Conservation (phyloP, 2,113 vertebrate genomes). For the Phocoena sinus region DNA sequence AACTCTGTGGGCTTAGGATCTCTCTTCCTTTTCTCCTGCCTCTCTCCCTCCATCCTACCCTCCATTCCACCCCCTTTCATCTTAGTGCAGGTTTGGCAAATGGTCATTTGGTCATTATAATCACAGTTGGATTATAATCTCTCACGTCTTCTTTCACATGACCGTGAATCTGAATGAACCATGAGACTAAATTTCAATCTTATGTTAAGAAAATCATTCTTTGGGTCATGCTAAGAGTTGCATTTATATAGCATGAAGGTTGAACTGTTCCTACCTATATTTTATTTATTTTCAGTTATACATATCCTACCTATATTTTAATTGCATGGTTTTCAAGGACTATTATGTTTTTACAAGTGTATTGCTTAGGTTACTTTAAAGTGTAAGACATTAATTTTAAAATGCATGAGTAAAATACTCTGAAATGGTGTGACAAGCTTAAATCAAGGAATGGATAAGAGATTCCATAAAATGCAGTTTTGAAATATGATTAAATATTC, state of each 20-base stretch:
- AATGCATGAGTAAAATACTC: not conserved
- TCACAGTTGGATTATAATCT: not conserved
- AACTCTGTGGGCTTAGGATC: not conserved
- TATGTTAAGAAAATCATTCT: not conserved
- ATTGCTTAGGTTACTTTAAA: not conserved
- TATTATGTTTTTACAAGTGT: not conserved
- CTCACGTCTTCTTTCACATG: not conserved
- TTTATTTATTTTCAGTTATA: not conserved
- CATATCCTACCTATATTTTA: not conserved
- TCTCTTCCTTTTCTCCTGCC: not conserved
- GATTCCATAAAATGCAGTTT: not conserved
- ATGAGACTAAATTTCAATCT: not conserved
- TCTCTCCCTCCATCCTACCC: not conserved
- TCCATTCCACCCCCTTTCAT: not conserved
- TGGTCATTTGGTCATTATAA: not conserved
- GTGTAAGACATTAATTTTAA: slow-evolving; percentile 16
- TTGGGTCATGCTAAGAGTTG: not conserved
- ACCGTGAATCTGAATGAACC: not conserved
- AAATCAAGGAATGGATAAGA: not conserved
- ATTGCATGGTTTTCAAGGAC: not conserved
- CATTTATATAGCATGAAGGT: not conserved
- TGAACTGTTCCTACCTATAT: not conserved
- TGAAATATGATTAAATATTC: not conserved
- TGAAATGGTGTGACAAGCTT: not conserved
- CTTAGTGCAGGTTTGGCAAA: not conserved